Conservation (phyloP, 1,140 invertebrate species). For the Sitobion miscanthi region DNA sequence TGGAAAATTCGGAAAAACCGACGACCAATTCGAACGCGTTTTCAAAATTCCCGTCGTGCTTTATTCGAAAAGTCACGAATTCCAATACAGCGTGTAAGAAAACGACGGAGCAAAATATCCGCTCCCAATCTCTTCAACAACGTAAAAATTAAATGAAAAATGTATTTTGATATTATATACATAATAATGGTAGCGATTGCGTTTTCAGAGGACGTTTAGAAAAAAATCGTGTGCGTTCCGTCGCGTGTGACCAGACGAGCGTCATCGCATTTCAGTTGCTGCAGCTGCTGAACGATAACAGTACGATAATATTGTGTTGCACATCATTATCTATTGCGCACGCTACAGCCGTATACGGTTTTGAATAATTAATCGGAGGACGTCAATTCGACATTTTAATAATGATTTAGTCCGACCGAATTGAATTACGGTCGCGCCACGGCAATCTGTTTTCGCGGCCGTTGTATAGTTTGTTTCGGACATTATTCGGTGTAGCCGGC, state of each 20-base stretch:
- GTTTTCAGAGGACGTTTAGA: not conserved
- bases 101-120: no score
- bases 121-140: no score
- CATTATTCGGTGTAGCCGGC: not conserved
- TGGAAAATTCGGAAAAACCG: no score
- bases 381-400: not conserved
- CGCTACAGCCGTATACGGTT: not conserved
- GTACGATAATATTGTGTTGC: no score
- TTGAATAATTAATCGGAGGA: not conserved
- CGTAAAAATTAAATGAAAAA: not conserved
- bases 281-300: not conserved
- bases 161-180: not conserved
- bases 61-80: not conserved
- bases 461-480: slow-evolving; percentile 16
- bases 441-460: not conserved
- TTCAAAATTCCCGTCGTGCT: not conserved
- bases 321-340: not conserved
- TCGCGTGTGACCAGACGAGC: not conserved
- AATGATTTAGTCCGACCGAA: not conserved
- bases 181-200: not conserved
- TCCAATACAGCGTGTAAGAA: not conserved
- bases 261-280: not conserved
- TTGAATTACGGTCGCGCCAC: not conserved
- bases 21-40: not conserved
- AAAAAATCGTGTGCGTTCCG: not conserved